phyloP scores from a whole-genome alignment of 2,113 vertebrate genomes.

The Tragelaphus scriptus region DNA sequence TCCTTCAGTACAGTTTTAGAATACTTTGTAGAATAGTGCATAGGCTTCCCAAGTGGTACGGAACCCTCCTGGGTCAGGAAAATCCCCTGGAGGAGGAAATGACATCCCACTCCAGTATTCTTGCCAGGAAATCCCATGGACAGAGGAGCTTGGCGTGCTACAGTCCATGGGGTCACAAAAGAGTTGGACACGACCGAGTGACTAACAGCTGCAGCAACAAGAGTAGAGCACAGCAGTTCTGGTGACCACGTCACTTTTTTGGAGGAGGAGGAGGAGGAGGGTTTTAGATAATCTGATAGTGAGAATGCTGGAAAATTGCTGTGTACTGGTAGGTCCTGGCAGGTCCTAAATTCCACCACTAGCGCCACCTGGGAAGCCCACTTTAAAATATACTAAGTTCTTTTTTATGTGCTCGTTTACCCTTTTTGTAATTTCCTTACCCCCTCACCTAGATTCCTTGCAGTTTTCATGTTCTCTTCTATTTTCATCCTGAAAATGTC shows the following conservation, averaged over 20 bases:
- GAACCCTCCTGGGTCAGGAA: neutral
- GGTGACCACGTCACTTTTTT: neutral
- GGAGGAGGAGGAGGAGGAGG: neutral
- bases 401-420: neutral
- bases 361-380: neutral
- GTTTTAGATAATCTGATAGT: neutral
- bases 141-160: neutral
- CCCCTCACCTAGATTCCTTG: neutral
- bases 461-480: neutral
- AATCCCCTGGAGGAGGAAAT: neutral
- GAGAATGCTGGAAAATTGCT: neutral
- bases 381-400: neutral
- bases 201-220: neutral
- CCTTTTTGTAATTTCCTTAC: neutral
- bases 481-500: neutral
- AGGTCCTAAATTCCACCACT: neutral
- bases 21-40: neutral
- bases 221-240: neutral
- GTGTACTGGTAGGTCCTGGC: neutral
- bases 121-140: neutral
- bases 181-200: accelerated
- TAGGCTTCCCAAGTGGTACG: neutral
- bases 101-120: neutral
- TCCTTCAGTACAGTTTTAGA: neutral
- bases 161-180: neutral